Evolutionary conservation across 1,140 invertebrate species (phyloP).

Genomic region (Trichomalopsis sarcophagae): DNA sequence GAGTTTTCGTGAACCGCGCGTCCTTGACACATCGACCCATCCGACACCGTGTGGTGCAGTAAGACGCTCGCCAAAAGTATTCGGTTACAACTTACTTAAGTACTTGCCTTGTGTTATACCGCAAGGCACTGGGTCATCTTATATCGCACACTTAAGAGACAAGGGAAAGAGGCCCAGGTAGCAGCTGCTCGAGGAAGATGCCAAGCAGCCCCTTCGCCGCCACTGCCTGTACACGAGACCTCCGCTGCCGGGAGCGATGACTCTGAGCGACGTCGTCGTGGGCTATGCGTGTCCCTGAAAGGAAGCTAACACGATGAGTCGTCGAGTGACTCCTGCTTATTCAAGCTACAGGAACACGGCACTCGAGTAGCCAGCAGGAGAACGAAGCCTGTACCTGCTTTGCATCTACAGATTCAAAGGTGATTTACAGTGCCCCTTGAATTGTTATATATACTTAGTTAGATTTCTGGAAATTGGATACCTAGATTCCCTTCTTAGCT

Average conservation of each 20-base stretch:
- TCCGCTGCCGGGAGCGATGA: slow-evolving; percentile 7
- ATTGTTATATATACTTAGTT: not conserved
- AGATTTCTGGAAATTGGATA: not conserved
- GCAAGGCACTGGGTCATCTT: not conserved
- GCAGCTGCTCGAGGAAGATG: not conserved
- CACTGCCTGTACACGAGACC: not conserved
- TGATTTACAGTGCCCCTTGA: not conserved
- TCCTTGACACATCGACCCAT: not conserved
- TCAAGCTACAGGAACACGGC: not conserved
- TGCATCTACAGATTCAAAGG: not conserved
- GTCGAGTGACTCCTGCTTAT: not conserved
- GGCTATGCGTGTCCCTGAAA: not conserved
- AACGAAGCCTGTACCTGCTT: not conserved
- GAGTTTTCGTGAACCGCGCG: not conserved
- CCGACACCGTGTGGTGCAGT: not conserved
- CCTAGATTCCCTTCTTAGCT: not conserved
- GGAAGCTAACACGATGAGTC: slow-evolving; percentile 10
- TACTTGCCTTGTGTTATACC: no score
- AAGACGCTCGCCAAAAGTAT: not conserved
- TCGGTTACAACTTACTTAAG: no score
- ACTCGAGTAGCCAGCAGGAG: not conserved
- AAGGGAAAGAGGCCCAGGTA: not conserved
- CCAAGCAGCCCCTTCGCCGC: not conserved
- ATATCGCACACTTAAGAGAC: not conserved
- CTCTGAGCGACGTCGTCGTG: not conserved